Evolutionary conservation across 2,113 vertebrate species (phyloP), one percentile per base, ranked within the genome.

Genomic region (Colistium nudipinnis): DNA sequence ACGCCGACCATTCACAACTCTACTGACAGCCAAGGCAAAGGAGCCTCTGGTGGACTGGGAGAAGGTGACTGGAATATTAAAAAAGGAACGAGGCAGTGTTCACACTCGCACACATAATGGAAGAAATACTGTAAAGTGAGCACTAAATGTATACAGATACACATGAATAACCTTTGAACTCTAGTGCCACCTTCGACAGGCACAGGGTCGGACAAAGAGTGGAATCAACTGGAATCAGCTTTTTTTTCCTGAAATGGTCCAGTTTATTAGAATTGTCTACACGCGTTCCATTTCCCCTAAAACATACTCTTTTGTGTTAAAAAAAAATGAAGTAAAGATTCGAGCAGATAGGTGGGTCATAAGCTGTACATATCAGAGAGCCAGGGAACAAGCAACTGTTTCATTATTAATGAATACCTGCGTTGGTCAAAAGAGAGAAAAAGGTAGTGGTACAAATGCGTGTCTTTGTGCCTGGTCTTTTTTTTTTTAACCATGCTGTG

Each of bases 21-120:
- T 55, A 74, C 79, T 59, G 79, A 83, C 66, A 73, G 35, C 65
- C 55, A 48, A 71, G 33, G 62, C 63, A 82, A 85, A 76, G 43
- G 54, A 81, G 62, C 67, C 55, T 75, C 53, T 71, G 65, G 79
- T 82, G 77, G 79, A 65, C 78, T 62, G 27, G 0, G 54, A 62
- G 65, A 66, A 54, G 49, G 63, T 83, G 87, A 90, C 83, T 35
- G 45, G 87, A 89, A 89, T 90, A 87, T 79, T 85, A 90, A 91
- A 74, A 59, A 73, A 74, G 61, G n/a, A 62, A 14, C 9, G 10
- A 71, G 56, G 62, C 66, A 55, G 39, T 12, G 33, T 38, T 48
- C 52, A 43, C 52, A 49, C 27, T 30, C 71, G 49, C 54, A 12
- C 16, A n/a, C n/a, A n/a, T n/a, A n/a, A n/a, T 14, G 17, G 19